Evolutionary conservation across 2,888 invertebrate species (phyloP).

Genomic region (Ennomos quercinarius): DNA sequence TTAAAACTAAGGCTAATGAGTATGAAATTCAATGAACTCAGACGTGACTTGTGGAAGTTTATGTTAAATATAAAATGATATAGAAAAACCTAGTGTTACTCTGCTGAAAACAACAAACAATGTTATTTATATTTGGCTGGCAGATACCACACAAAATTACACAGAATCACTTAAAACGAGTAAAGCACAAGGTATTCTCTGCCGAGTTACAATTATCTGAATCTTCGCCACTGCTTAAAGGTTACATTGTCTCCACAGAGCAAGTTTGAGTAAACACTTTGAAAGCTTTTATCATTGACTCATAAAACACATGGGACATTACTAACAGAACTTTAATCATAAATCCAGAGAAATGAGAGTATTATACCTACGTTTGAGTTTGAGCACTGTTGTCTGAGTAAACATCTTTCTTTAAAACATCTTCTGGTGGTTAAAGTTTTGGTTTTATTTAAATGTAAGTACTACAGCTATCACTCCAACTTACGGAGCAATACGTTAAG

Average conservation of each 20-base stretch:
- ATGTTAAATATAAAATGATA: no score
- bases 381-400: conserved; percentile 27
- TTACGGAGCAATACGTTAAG: no score
- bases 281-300: conserved; percentile 58
- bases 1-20: no score
- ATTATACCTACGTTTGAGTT: conserved; percentile 29
- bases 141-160: no score
- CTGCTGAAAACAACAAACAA: no score
- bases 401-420: conserved; percentile 23
- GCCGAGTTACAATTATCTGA: neutral
- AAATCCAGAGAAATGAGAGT: conserved; percentile 36
- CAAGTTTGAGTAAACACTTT: conserved; percentile 42
- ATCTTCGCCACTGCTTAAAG: conserved; percentile 11
- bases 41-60: no score
- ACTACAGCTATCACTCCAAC: neutral
- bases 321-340: conserved; percentile 43
- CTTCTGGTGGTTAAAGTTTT: conserved; percentile 11
- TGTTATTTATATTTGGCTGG: no score
- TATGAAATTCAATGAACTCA: no score
- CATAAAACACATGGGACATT: conserved; percentile 57
- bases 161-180: no score
- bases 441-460: conserved; percentile 6
- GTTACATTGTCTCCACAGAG: conserved; percentile 9
- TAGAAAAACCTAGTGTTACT: no score
- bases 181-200: no score